Conservation (phyloP, 1,140 invertebrate genomes). For the Dryas iulia region DNA sequence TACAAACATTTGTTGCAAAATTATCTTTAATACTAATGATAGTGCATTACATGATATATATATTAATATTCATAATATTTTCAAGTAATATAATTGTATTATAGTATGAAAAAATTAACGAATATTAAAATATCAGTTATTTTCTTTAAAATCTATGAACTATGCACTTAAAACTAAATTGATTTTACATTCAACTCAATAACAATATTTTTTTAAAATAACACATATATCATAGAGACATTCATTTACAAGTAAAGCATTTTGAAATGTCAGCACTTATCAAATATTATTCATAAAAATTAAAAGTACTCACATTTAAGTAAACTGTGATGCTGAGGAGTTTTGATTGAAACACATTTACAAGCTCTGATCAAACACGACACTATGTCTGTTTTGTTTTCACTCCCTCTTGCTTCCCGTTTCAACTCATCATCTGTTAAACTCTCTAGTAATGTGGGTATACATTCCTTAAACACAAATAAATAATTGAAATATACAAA, state of each 20-base stretch:
- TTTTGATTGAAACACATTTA: slow-evolving; percentile 90
- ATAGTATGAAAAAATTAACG: background rate
- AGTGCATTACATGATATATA: background rate
- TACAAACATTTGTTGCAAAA: background rate
- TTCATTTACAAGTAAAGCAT: background rate
- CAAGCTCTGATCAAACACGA: slow-evolving; percentile 94
- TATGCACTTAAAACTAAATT: background rate
- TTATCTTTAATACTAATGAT: background rate
- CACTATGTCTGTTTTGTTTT: slow-evolving; percentile 95
- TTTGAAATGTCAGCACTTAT: background rate
- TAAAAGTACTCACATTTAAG: slow-evolving; percentile 68
- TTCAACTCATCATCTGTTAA: slow-evolving; percentile 98
- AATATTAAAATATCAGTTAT: background rate
- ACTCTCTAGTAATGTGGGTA: slow-evolving; percentile 94
- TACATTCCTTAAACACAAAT: slow-evolving; percentile 86
- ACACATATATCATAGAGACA: too few relatives aligned
- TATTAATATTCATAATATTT: background rate
- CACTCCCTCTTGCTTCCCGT: slow-evolving; percentile 95
- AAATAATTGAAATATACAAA: background rate
- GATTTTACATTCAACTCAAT: too few relatives aligned
- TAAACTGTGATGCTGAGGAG: slow-evolving; percentile 68
- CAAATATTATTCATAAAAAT: background rate
- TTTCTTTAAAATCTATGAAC: background rate
- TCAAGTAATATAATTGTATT: background rate
- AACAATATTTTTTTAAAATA: too few relatives aligned